Conservation (phyloP, 2,113 vertebrate species). For the Cavia porcellus region DNA sequence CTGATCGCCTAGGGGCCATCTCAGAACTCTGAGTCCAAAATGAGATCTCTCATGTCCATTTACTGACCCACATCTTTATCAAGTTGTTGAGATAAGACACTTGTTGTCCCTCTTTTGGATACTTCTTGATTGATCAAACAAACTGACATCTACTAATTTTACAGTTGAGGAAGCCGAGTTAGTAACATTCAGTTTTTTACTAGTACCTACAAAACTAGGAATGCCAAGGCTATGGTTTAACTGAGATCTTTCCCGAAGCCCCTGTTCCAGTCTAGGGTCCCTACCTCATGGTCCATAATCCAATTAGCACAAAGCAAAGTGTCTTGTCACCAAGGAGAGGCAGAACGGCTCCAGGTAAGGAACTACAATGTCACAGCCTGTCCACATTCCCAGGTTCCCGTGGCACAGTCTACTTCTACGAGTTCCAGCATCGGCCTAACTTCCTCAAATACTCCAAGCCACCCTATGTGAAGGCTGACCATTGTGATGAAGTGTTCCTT, state of each 20-base stretch:
- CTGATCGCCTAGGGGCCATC: too few species aligned
- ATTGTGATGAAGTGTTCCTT: conserved; percentile 89
- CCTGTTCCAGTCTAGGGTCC: background rate
- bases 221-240: background rate
- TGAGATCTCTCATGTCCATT: background rate
- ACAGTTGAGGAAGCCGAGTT: background rate
- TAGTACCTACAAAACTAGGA: background rate
- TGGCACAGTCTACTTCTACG: conserved; percentile 91
- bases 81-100: background rate
- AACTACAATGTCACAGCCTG: background rate
- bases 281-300: background rate
- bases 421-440: conserved; percentile 89
- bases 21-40: background rate
- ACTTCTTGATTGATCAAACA: conserved; percentile 75
- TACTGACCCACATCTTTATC: background rate
- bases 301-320: background rate
- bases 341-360: background rate
- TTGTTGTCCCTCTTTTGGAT: background rate
- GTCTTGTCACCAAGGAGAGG: background rate
- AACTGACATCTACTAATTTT: background rate
- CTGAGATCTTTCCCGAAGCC: background rate
- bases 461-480: conserved; percentile 90
- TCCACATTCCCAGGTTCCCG: conserved; percentile 86
- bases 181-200: background rate
- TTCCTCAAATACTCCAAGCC: conserved; percentile 79